A percentile compares a stretch with the other conserved stretches of the same genome.
Evolutionary conservation across 2,797 vertebrate genomes (phyloP).

Genomic region (Falco naumanni): DNA sequence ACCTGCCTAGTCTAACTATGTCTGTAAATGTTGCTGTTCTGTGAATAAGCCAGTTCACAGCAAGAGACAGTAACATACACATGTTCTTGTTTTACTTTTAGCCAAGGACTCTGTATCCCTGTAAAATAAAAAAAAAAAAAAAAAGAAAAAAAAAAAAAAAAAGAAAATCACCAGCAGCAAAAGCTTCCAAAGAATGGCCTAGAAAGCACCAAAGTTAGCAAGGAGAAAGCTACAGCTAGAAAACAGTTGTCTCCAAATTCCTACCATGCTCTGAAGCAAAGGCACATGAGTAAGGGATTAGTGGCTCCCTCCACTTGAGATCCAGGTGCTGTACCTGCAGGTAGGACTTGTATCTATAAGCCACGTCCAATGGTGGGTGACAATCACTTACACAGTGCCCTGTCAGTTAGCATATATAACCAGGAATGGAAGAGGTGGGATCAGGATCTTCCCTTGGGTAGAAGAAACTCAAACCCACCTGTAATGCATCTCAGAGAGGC

Average conservation of each 20-base stretch:
- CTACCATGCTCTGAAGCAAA: neutral
- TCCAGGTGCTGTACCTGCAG: neutral
- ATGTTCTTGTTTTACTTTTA: neutral
- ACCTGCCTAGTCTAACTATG: neutral
- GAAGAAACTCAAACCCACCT: neutral
- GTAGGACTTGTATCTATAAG: neutral
- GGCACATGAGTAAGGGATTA: neutral
- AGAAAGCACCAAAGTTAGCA: neutral
- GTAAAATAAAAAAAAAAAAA: neutral
- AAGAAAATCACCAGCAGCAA: neutral
- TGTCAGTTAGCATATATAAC: neutral
- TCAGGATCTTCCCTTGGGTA: neutral
- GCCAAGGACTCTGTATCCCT: neutral
- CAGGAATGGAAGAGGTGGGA: neutral
- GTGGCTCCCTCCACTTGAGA: neutral
- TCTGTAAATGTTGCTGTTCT: neutral
- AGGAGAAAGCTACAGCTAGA: neutral
- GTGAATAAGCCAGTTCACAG: neutral
- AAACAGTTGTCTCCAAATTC: neutral
- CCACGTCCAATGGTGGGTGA: accelerated
- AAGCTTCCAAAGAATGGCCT: neutral
- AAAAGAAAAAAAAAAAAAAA: neutral
- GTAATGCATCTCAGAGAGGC: neutral
- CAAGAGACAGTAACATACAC: neutral
- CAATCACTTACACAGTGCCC: neutral